A percentile compares a stretch with the other conserved stretches of the same genome.
phyloP scores from a whole-genome alignment of 2,888 invertebrate species.

The Nebria brevicollis region DNA sequence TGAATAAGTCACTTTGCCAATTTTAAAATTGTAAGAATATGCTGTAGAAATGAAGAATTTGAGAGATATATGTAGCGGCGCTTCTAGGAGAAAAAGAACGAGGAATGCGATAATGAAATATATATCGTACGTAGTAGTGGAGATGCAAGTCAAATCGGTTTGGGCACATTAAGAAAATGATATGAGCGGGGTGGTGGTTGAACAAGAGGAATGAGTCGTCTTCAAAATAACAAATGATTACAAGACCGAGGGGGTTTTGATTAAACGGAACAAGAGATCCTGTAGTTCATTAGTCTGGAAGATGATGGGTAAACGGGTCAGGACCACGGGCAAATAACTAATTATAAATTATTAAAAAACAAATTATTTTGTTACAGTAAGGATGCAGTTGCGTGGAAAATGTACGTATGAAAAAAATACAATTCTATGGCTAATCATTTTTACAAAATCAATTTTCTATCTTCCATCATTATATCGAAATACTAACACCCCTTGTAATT shows the following conservation, averaged over 20 bases:
- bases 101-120: neutral
- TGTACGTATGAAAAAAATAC: neutral
- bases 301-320: neutral
- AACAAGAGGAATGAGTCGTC: neutral
- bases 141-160: neutral
- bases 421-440: slow-evolving; percentile 1
- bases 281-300: neutral
- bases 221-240: neutral
- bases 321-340: neutral
- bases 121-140: neutral
- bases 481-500: neutral
- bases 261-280: slow-evolving; percentile 1
- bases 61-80: neutral
- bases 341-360: neutral
- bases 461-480: neutral
- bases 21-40: neutral
- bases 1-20: neutral
- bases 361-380: neutral
- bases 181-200: neutral
- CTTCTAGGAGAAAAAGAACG: neutral
- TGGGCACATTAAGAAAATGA: neutral
- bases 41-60: neutral
- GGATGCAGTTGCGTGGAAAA: neutral
- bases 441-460: neutral
- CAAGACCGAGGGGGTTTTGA: neutral